Evolutionary conservation across 2,797 vertebrate species (phyloP).

Genomic region (Distichodus sexfasciatus): DNA sequence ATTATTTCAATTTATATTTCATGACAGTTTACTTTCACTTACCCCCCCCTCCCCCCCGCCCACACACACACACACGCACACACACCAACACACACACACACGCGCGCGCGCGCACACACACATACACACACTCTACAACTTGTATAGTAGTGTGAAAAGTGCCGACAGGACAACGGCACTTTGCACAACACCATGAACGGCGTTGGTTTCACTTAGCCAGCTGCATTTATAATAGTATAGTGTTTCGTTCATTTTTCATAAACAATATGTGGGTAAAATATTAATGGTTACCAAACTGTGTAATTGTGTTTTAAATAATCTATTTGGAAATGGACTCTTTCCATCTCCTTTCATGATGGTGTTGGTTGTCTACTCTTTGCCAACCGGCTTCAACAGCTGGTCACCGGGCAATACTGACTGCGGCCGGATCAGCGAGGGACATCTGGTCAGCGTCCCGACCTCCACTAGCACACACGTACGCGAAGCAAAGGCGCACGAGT

Average conservation of each 20-base stretch:
- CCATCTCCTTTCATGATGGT: conserved; percentile 69
- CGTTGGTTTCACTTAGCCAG: too few relatives aligned
- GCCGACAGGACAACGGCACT: too few relatives aligned
- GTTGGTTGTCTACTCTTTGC: conserved; percentile 76
- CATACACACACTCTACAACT: neutral
- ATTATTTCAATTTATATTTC: too few relatives aligned
- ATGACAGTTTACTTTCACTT: too few relatives aligned
- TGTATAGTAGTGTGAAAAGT: neutral
- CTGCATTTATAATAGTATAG: neutral
- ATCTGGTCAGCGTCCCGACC: conserved; percentile 14
- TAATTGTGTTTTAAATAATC: conserved; percentile 88
- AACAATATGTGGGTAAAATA: conserved; percentile 81
- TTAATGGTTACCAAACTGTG: conserved; percentile 76
- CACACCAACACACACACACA: neutral
- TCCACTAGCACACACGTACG: conserved; percentile 23
- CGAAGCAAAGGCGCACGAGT: conserved; percentile 50
- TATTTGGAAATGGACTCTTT: conserved; percentile 84
- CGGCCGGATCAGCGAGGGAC: neutral
- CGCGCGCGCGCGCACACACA: neutral
- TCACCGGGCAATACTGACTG: conserved; percentile 74
- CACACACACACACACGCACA: neutral
- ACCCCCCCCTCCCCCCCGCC: too few relatives aligned
- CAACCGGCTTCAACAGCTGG: conserved; percentile 88
- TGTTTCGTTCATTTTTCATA: conserved; percentile 64
- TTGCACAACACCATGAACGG: too few relatives aligned